Base-by-base conservation (phyloP, 2,888 invertebrate species). In the Heteromurus nitidus region DNA sequence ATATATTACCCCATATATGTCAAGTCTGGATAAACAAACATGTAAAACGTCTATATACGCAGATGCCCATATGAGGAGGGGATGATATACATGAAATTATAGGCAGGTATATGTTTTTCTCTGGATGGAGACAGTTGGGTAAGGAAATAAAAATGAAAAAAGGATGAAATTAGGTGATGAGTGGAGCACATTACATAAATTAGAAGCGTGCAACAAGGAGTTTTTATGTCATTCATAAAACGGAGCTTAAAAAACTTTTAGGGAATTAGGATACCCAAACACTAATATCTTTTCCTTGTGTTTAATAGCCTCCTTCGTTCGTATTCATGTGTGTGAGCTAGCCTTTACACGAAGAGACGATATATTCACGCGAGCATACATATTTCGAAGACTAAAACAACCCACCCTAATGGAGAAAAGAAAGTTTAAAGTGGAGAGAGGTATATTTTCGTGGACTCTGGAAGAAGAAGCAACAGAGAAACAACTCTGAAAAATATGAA, bases 221-320 rank as follows among this genome's bases (percentile, higher is more conserved):
- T 64, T n/a, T n/a, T 64, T 64, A 64, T 64, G 36, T 64, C 64
- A 64, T 64, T 64, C 64, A 64, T 64, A 64, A 64, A 64, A 64
- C 11, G 1, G 24, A 22, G n/a, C n/a, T 42, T 64, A 18, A 64
- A 64, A 64, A 30, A 64, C 42, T 60, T 64, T 64, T n/a, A 36
- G 42, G 28, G 20, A 64, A 60, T 60, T 64, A 36, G 18, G 2
- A 42, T 7, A 64, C n/a, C 42, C 26, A 60, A 60, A 60, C 13
- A 64, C 64, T 64, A 64, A 64, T 64, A 64, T 36, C 20, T 64
- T n/a, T 64, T 18, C 16, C 5, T n/a, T n/a, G n/a, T n/a, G n/a
- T n/a, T n/a, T n/a, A n/a, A n/a, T n/a, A n/a, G n/a, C n/a, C n/a
- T n/a, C n/a, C n/a, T n/a, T n/a, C n/a, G n/a, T n/a, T n/a, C n/a